These are phyloP conservation scores for Zalophus californianus DNA, from an alignment of 2,797 vertebrate species.

Conservation along the genomic window DNA sequence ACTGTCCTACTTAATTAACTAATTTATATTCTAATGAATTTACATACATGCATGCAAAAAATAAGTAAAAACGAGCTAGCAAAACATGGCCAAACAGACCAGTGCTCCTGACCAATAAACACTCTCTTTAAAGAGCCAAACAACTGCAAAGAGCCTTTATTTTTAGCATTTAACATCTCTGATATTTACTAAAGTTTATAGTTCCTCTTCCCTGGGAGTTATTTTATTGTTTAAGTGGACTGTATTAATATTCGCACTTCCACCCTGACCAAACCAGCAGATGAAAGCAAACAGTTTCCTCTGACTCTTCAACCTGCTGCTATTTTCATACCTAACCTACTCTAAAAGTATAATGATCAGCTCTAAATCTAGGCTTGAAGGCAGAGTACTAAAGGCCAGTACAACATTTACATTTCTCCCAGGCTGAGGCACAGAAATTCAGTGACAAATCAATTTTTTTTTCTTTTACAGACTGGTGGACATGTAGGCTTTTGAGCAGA, in stretches of 20 bases:
- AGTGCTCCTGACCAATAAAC: not conserved
- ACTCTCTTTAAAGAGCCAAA: conserved; percentile 56
- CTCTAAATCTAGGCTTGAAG: conserved; percentile 86
- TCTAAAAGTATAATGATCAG: conserved; percentile 86
- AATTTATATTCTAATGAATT: conserved; percentile 41
- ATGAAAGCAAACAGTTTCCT: conserved; percentile 78
- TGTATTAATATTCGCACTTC: conserved; percentile 80
- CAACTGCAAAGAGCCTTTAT: conserved; percentile 32
- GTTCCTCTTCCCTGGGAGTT: conserved; percentile 58
- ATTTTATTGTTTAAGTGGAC: conserved; percentile 66
- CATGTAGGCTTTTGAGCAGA: conserved; percentile 80
- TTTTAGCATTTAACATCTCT: conserved; percentile 59
- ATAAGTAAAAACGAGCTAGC: not conserved
- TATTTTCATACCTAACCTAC: conserved; percentile 83
- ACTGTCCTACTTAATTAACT: not conserved
- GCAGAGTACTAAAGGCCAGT: conserved; percentile 85
- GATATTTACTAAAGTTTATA: conserved; percentile 70
- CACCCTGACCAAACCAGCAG: conserved; percentile 78
- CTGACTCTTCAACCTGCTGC: conserved; percentile 81
- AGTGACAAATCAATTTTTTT: conserved; percentile 87
- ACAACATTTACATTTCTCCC: conserved; percentile 87
- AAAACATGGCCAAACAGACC: conserved; percentile 16
- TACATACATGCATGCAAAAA: not conserved
- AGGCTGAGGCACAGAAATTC: conserved; percentile 84
- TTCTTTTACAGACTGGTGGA: conserved; percentile 81